Conservation (phyloP, 2,113 vertebrate genomes). For the Strix uralensis region DNA sequence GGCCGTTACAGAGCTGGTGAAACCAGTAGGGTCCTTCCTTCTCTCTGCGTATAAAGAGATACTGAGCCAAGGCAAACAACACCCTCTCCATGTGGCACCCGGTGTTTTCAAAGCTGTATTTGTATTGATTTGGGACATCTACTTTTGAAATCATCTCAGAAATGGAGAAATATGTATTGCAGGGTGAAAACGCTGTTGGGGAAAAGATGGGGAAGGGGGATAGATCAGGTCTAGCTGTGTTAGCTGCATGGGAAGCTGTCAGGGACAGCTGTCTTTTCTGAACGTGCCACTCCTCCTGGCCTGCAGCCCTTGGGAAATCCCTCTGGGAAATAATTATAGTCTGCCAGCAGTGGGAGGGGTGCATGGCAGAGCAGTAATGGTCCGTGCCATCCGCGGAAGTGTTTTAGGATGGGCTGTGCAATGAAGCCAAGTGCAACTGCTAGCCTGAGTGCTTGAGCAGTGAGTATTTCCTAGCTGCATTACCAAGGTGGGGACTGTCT, state of each 20-base stretch:
- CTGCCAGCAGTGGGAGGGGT: neutral
- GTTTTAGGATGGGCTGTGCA: neutral
- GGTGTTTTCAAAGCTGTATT: neutral
- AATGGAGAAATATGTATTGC: neutral
- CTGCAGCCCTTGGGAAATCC: neutral
- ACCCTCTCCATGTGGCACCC: neutral
- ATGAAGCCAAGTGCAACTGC: neutral
- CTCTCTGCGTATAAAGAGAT: neutral
- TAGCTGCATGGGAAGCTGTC: neutral
- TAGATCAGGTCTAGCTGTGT: neutral
- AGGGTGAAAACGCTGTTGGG: neutral
- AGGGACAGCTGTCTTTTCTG: neutral
- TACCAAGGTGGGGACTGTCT: neutral
- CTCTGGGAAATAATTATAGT: neutral
- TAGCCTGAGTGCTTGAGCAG: neutral
- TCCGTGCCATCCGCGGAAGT: neutral
- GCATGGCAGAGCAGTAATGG: neutral
- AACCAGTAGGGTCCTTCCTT: neutral
- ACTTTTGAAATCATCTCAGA: neutral
- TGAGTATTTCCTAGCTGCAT: neutral
- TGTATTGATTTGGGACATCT: neutral
- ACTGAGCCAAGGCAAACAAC: neutral
- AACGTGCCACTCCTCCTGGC: fast-evolving
- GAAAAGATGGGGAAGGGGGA: neutral
- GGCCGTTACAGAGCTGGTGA: neutral